Conservation (phyloP, 35 echinoderm and acorn worm species). For the Patiria miniata region DNA sequence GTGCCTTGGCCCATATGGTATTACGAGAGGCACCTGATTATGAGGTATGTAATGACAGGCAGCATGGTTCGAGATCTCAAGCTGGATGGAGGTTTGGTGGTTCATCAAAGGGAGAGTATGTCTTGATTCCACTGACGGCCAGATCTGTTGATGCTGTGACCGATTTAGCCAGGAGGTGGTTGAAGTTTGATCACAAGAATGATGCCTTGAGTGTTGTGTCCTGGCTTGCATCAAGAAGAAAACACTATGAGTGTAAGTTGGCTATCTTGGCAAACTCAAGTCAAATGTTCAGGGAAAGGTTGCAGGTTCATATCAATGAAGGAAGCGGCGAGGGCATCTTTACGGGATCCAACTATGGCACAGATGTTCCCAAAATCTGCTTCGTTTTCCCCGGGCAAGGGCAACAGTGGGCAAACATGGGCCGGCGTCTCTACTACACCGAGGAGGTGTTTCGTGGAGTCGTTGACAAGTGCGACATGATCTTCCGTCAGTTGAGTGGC, state of each 20-base stretch:
- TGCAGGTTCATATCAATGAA: slow-evolving; percentile 49
- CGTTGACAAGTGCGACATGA: slow-evolving; percentile 71
- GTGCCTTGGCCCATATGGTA: slow-evolving; percentile 80
- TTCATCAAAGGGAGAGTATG: slow-evolving; percentile 42
- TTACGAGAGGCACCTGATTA: slow-evolving; percentile 71
- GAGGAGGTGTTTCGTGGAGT: slow-evolving; percentile 64
- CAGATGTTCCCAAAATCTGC: slow-evolving; percentile 67
- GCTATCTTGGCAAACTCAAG: slow-evolving; percentile 70
- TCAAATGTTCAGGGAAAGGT: slow-evolving; percentile 51
- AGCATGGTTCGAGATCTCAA: slow-evolving; percentile 6
- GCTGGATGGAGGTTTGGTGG: slow-evolving; percentile 72
- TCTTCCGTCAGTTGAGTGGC: slow-evolving; percentile 85
- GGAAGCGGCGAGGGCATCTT: not conserved
- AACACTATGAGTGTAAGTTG: slow-evolving; percentile 71
- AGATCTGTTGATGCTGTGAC: slow-evolving; percentile 72
- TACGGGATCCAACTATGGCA: not conserved
- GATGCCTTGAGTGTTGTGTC: slow-evolving; percentile 77
- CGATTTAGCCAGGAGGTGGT: slow-evolving; percentile 70
- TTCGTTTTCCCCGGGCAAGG: slow-evolving; percentile 96
- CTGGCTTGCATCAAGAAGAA: slow-evolving; percentile 71
- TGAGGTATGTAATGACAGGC: not conserved
- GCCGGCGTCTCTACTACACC: slow-evolving; percentile 72
- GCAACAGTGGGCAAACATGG: slow-evolving; percentile 92
- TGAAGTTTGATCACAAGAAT: slow-evolving; percentile 54
- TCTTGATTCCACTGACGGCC: slow-evolving; percentile 77